A percentile compares a stretch with the other conserved stretches of the same genome.
Evolutionary conservation across 2,888 invertebrate genomes (phyloP).

Genomic region (Dusona sp.): DNA sequence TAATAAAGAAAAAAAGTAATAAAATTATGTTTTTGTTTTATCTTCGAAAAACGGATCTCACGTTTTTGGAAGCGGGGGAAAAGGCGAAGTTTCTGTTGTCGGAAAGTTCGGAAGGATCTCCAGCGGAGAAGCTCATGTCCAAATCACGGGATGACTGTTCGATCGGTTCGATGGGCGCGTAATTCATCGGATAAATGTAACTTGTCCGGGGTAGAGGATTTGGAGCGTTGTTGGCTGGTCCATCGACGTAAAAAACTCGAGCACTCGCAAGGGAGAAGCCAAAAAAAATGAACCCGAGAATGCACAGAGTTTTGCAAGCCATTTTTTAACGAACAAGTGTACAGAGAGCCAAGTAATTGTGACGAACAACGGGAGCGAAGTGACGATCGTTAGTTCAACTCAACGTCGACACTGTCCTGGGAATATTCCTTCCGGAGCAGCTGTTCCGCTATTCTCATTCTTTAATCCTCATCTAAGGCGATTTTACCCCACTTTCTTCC

Average conservation of each 20-base stretch:
- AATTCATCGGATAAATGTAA: conserved; percentile 67
- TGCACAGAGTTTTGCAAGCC: conserved; percentile 66
- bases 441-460: background rate
- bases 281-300: conserved; percentile 67
- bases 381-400: conserved; percentile 9
- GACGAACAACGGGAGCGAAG: conserved; percentile 28
- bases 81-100: conserved; percentile 55
- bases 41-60: conserved; percentile 28
- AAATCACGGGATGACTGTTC: conserved; percentile 80
- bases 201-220: conserved; percentile 64
- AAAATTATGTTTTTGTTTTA: background rate
- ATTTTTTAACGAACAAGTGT: conserved; percentile 49
- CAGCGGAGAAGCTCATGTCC: conserved; percentile 78
- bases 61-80: conserved; percentile 63
- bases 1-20: background rate
- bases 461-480: conserved; percentile 40
- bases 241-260: conserved; percentile 66
- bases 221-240: conserved; percentile 28
- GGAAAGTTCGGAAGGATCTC: conserved; percentile 64
- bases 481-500: background rate
- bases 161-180: conserved; percentile 53
- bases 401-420: background rate
- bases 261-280: conserved; percentile 58
- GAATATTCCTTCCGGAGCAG: background rate
- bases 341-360: background rate